phyloP scores from a whole-genome alignment of 2,888 invertebrate genomes.

The Aelia acuminata region DNA sequence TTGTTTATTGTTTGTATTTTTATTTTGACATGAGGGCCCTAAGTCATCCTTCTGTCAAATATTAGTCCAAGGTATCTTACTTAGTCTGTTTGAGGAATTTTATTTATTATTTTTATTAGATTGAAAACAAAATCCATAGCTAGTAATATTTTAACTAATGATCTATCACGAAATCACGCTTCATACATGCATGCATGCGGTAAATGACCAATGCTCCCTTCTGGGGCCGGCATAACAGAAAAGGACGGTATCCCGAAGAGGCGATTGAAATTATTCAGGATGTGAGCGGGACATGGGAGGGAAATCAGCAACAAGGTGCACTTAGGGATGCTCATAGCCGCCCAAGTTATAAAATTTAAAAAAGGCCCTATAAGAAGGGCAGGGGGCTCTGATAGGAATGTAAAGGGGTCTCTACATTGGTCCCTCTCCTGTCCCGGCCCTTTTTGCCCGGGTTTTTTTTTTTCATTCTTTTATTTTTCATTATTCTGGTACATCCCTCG shows the following conservation, averaged over 20 bases:
- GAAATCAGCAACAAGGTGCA: conserved; percentile 6
- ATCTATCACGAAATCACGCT: no score
- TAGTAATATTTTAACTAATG: no score
- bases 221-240: not conserved
- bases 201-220: no score
- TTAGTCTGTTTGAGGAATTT: no score
- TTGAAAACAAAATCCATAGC: no score
- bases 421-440: not conserved
- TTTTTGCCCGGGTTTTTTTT: no score
- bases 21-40: no score
- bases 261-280: not conserved
- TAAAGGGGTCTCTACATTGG: not conserved
- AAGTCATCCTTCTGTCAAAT: no score
- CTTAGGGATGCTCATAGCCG: conserved; percentile 12
- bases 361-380: not conserved
- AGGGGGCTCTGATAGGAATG: conserved; percentile 7
- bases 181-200: no score
- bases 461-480: not conserved
- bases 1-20: no score
- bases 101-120: no score
- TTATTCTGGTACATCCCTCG: not conserved
- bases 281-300: not conserved
- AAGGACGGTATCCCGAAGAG: not conserved
- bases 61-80: no score
- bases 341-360: conserved; percentile 11